Evolutionary conservation across 2,797 vertebrate genomes (phyloP), one percentile per base, ranked within the genome.

Genomic region (Ambastaia sidthimunki): DNA sequence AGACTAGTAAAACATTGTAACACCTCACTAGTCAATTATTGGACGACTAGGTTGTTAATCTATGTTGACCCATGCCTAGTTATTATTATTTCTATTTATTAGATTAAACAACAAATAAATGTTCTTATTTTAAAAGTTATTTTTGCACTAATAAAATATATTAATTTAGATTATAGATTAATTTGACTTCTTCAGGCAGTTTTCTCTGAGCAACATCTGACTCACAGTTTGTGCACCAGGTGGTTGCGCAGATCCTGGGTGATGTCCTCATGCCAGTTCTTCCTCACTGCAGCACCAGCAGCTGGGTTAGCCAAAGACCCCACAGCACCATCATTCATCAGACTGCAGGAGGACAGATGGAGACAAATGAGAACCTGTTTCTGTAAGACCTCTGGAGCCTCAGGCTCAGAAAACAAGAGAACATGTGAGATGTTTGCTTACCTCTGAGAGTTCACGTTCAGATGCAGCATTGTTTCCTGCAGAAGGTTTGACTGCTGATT

Each of bases 201-300:
- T 28, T 11, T 19, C 16, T 37, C 7, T 48, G 2, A 18, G 48
- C 41, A 3, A 19, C 72, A 1, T 31, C 52, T 54, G 73, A 89
- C 94, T 92, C 93, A 98, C 96, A 98, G 94, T 94, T 97, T 98
- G 90, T 97, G 96, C 84, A 98, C 96, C 85, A 98, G 92, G 89
- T 98, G 96, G 91, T 96, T 98, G 85, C 96, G 92, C 75, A 98
- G 94, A 90, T 98, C 96, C 91, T 98, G 96, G 69, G 96, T 98
- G 87, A 98, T 97, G 90, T 98, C 96, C 87, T 97, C 97, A 74
- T 98, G 97, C 97, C 97, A 99, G 70, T 88, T 93, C 91, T 99
- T 99, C 89, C 96, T 94, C 93, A 98, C 98, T 86, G 96, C 96
- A 0, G 94, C 91, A 81, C 90, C 93, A 41, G 97, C 95, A 85